Evolutionary conservation across 23 tunicate genomes (phyloP).

Genomic region (Clavelina lepadiformis): DNA sequence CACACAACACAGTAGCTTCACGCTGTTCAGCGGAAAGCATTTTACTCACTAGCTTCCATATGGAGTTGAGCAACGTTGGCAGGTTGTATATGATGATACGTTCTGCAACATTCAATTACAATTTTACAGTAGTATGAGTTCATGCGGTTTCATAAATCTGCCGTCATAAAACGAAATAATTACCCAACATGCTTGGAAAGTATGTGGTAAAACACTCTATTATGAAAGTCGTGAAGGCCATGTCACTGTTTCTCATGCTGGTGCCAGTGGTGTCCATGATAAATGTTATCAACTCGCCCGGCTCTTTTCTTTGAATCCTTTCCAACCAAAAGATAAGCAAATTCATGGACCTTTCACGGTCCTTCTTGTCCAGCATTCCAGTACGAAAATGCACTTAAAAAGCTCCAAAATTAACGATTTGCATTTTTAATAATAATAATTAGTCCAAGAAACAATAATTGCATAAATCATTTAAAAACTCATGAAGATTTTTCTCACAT

Average conservation of each 20-base stretch:
- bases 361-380: slow-evolving; percentile 59
- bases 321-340: slow-evolving; percentile 72
- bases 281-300: slow-evolving; percentile 64
- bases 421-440: not conserved
- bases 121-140: too few species aligned
- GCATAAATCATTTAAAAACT: not conserved
- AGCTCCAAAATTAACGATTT: not conserved
- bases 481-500: slow-evolving; percentile 23
- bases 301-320: slow-evolving; percentile 66
- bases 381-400: slow-evolving; percentile 51
- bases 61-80: slow-evolving; percentile 46
- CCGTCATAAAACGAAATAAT: not conserved
- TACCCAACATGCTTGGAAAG: slow-evolving; percentile 72
- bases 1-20: slow-evolving; percentile 52
- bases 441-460: not conserved
- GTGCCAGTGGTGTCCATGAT: slow-evolving; percentile 67
- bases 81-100: slow-evolving; percentile 51
- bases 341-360: slow-evolving; percentile 38
- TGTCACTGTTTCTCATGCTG: slow-evolving; percentile 43
- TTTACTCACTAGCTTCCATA: slow-evolving; percentile 84
- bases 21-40: slow-evolving; percentile 81
- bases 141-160: too few species aligned
- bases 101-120: too few species aligned
- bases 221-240: slow-evolving; percentile 50
- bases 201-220: slow-evolving; percentile 69